Evolutionary conservation across 2,888 invertebrate genomes (phyloP), one percentile per base, ranked within the genome.

Genomic region (Plagiodera versicolora): DNA sequence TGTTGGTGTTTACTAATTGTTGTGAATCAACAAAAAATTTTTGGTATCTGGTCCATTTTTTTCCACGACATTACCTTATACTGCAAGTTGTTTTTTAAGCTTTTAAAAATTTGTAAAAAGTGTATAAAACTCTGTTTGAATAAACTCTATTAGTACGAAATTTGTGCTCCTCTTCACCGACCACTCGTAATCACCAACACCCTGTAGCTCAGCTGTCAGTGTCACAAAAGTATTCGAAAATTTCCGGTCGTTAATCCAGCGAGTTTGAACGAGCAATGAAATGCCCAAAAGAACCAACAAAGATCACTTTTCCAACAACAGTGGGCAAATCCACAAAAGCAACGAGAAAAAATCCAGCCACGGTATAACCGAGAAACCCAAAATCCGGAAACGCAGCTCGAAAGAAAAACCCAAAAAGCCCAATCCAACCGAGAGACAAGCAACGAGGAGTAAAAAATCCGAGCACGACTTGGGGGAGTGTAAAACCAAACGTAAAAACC

Each of bases 71-170:
- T 24, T 6, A 5, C 6, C 24, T 24, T 24, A 24, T 24, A 3
- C 24, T 24, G 24, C 24, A n/a, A n/a, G n/a, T n/a, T n/a, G n/a
- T n/a, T n/a, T 39, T 16, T 30, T 32, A 19, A 24, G 19, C n/a
- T 2, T 14, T 53, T 39, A 1, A 19, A 66, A 63, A 56, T 61
- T 60, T 74, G 74, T 74, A 74, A 70, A 74, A 73, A 73, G 66
- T 71, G 74, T 74, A 74, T 69, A 73, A 74, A 73, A 66, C 64
- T 61, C 60, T 65, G 65, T 70, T 70, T 65, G 67, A 71, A 70
- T 72, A 70, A 70, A 71, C 61, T 64, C 64, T 63, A 64, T 69
- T 65, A 59, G 65, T 56, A 63, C 59, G 56, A 51, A 57, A 51
- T 62, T 32, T 4, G 2, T 9, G 2, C 2, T 4, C 11, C 32